Conservation (phyloP, 2,888 invertebrate genomes). For the Pammene fasciana region DNA sequence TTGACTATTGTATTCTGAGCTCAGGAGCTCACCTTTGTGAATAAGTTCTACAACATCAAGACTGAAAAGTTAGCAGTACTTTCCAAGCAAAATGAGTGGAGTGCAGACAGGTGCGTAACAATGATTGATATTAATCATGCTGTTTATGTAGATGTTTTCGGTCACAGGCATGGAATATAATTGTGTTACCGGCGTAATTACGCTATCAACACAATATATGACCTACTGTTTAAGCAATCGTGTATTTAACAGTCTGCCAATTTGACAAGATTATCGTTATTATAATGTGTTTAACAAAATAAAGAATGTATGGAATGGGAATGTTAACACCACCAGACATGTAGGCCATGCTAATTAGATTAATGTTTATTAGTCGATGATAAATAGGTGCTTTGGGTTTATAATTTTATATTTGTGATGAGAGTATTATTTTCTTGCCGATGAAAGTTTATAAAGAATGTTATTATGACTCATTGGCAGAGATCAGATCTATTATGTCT, state of each 20-base stretch:
- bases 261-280: too few species aligned
- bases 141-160: background rate
- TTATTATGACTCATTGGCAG: slow-evolving; percentile 1
- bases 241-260: too few species aligned
- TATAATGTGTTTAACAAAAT: too few species aligned
- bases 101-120: slow-evolving; percentile 69
- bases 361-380: background rate
- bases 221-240: too few species aligned
- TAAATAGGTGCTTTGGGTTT: too few species aligned
- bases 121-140: slow-evolving; percentile 10
- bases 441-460: background rate
- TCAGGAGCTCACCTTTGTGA: slow-evolving; percentile 29
- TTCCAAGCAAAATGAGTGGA: slow-evolving; percentile 65
- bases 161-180: background rate
- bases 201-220: too few species aligned
- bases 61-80: slow-evolving; percentile 34
- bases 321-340: too few species aligned
- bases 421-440: background rate
- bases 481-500: background rate
- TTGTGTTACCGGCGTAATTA: slow-evolving; percentile 11
- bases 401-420: too few species aligned
- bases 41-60: slow-evolving; percentile 28
- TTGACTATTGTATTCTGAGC: slow-evolving; percentile 30
- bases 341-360: slow-evolving; percentile 11
- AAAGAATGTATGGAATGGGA: background rate